Percentiles rank a stretch among this genome's conserved stretches.
These are phyloP conservation scores for Anthonomus grandis DNA, from an alignment of 1,140 invertebrate genomes.

Conservation along the genomic window DNA sequence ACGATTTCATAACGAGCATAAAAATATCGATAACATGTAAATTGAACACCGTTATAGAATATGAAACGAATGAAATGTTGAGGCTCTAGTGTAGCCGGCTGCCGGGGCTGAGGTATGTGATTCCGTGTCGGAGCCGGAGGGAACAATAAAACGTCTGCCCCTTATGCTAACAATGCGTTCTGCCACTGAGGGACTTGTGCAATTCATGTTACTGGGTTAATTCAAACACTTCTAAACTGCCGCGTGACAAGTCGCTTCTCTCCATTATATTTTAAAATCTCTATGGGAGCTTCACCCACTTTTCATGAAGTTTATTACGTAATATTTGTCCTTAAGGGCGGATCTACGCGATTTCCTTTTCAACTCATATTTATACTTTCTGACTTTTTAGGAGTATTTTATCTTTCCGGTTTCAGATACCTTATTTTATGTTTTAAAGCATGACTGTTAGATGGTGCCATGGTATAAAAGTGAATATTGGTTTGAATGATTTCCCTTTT, in stretches of 20 bases:
- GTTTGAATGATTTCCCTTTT: too few species aligned
- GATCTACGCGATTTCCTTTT: too few species aligned
- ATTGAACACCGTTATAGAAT: conserved; percentile 44
- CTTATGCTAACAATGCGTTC: conserved; percentile 46
- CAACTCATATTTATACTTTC: too few species aligned
- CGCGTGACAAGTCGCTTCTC: conserved; percentile 15
- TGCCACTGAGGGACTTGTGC: conserved; percentile 41
- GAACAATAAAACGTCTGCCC: conserved; percentile 46
- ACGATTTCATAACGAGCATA: conserved; percentile 47
- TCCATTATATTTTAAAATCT: conserved; percentile 23
- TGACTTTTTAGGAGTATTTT: too few species aligned
- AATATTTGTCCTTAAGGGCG: too few species aligned
- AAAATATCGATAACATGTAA: conserved; percentile 51
- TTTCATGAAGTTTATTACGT: too few species aligned
- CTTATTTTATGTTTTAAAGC: too few species aligned
- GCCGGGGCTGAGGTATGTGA: too few species aligned
- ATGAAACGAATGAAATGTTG: conserved; percentile 48
- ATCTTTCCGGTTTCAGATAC: too few species aligned
- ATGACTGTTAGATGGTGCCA: too few species aligned
- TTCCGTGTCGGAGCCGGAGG: conserved; percentile 29
- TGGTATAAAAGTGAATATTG: too few species aligned
- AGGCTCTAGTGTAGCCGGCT: conserved; percentile 45
- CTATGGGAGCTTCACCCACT: not conserved
- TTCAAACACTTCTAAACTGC: conserved; percentile 38
- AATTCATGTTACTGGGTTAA: conserved; percentile 45